A percentile compares a stretch with the other conserved stretches of the same genome.
These are phyloP conservation scores for Metalampra italica DNA, from an alignment of 2,888 invertebrate genomes.

Conservation along the genomic window DNA sequence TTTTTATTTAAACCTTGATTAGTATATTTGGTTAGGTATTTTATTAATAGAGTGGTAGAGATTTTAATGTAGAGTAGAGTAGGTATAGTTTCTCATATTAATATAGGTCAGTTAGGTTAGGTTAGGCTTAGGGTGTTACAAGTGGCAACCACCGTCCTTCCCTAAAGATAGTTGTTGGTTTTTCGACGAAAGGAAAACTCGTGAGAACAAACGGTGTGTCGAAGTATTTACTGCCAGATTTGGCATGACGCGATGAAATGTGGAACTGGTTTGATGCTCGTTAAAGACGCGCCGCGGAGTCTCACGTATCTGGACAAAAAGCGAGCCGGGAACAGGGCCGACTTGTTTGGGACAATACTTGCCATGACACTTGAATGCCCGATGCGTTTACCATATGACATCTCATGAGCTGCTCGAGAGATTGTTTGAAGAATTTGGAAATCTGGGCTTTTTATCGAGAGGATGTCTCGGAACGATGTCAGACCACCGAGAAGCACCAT, in stretches of 20 bases:
- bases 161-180: constrained; percentile 10
- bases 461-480: background rate
- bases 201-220: constrained; percentile 47
- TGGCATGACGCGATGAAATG: constrained; percentile 61
- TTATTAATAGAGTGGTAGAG: too few species aligned
- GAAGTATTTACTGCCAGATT: constrained; percentile 63
- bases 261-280: constrained; percentile 69
- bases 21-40: too few species aligned
- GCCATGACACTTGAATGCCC: constrained; percentile 66
- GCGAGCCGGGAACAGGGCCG: constrained; percentile 46
- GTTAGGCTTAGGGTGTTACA: too few species aligned
- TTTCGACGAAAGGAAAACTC: constrained; percentile 32
- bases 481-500: constrained; percentile 3
- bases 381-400: constrained; percentile 54
- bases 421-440: constrained; percentile 11
- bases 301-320: constrained; percentile 70
- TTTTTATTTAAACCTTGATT: too few species aligned
- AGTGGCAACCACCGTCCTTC: background rate
- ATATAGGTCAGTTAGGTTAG: too few species aligned
- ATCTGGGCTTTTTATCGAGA: constrained; percentile 7
- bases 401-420: constrained; percentile 10
- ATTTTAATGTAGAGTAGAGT: too few species aligned
- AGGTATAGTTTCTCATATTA: too few species aligned
- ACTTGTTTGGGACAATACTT: constrained; percentile 69
- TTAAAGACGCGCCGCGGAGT: constrained; percentile 67